These are phyloP conservation scores for Hypolimnas misippus DNA, from an alignment of 2,888 invertebrate genomes.

Conservation along the genomic window DNA sequence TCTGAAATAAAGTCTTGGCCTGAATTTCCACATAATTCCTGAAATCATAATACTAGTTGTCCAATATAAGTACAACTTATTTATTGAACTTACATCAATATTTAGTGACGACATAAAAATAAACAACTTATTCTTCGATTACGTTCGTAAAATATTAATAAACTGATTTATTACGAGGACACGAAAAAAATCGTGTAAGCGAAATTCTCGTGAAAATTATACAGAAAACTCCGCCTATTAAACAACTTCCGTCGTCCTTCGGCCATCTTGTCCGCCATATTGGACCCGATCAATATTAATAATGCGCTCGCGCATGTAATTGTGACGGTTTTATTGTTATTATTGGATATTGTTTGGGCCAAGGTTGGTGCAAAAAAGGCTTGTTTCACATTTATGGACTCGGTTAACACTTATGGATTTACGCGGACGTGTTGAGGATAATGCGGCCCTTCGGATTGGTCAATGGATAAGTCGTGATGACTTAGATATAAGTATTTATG, in stretches of 20 bases:
- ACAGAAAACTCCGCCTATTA: constrained; percentile 39
- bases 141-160: constrained; percentile 23
- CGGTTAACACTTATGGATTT: constrained; percentile 49
- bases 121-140: constrained; percentile 20
- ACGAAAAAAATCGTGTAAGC: constrained; percentile 37
- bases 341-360: constrained; percentile 78
- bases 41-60: too few relatives aligned
- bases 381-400: constrained; percentile 58
- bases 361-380: constrained; percentile 72
- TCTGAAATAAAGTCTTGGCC: too few relatives aligned
- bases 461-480: constrained; percentile 1
- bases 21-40: background rate
- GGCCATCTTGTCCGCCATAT: constrained; percentile 52
- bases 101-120: constrained; percentile 29
- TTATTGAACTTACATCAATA: too few relatives aligned
- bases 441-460: constrained; percentile 33
- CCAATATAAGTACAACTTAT: too few relatives aligned
- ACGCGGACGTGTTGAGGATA: constrained; percentile 49
- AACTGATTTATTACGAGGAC: constrained; percentile 24
- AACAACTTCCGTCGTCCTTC: constrained; percentile 53
- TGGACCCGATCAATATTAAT: constrained; percentile 55
- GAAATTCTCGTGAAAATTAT: constrained; percentile 44
- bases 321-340: constrained; percentile 70
- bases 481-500: background rate
- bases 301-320: constrained; percentile 57